Percentiles rank a stretch among this genome's conserved stretches.
These are phyloP conservation scores for Adrianichthys oophorus DNA, from an alignment of 2,797 vertebrate species.

Conservation along the genomic window DNA sequence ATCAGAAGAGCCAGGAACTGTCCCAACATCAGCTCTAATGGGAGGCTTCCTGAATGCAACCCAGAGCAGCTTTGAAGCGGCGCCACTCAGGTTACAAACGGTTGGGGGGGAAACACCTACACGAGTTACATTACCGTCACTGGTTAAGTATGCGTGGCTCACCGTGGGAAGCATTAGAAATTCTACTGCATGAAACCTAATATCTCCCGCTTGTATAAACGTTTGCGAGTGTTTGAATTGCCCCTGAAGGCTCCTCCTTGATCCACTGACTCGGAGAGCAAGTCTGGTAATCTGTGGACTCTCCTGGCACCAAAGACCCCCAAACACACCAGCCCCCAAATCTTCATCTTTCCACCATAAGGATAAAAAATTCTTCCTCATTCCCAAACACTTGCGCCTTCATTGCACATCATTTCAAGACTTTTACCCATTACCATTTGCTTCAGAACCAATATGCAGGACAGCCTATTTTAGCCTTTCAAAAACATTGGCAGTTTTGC, in stretches of 20 bases:
- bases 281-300: too few species aligned
- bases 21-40: constrained; percentile 74
- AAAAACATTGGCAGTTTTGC: too few species aligned
- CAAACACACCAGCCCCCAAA: too few species aligned
- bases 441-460: neutral
- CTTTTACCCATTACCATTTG: neutral
- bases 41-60: constrained; percentile 76
- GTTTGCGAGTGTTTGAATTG: constrained; percentile 1
- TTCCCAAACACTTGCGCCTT: constrained; percentile 36
- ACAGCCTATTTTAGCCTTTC: neutral
- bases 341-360: too few species aligned
- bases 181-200: constrained; percentile 10
- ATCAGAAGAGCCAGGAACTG: constrained; percentile 35
- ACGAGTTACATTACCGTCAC: constrained; percentile 44
- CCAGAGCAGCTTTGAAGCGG: constrained; percentile 64
- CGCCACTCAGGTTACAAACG: constrained; percentile 65
- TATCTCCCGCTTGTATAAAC: neutral
- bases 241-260: neutral
- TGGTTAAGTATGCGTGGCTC: constrained; percentile 19
- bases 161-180: constrained; percentile 37
- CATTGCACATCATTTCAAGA: neutral
- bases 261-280: too few species aligned
- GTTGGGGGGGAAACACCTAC: constrained; percentile 59
- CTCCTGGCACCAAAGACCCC: too few species aligned
- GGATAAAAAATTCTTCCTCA: too few species aligned